phyloP scores from a whole-genome alignment of 2,888 invertebrate genomes.

The Caenorhabditis sp. region DNA sequence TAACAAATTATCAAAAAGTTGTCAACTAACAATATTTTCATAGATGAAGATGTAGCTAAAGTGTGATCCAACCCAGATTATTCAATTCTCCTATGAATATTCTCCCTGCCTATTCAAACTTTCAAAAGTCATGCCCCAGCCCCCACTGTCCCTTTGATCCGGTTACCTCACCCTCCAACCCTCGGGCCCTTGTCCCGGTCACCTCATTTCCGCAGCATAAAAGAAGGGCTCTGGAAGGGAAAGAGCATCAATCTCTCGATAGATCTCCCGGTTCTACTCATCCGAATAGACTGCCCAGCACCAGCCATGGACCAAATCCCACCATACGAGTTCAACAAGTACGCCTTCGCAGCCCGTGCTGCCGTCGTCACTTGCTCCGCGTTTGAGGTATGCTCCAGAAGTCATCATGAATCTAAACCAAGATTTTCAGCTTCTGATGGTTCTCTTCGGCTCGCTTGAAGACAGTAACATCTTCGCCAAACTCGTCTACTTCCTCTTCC shows the following conservation, averaged over 20 bases:
- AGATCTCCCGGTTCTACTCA: conserved; percentile 31
- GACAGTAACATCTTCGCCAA: conserved; percentile 60
- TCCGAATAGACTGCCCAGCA: conserved; percentile 23
- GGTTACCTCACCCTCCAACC: neutral
- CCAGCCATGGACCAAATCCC: conserved; percentile 60
- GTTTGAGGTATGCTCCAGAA: conserved; percentile 36
- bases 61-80: too few species aligned
- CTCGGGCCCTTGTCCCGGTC: neutral
- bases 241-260: conserved; percentile 28
- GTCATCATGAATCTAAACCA: neutral
- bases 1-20: too few species aligned
- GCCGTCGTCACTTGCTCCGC: conserved; percentile 58
- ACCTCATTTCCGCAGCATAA: conserved; percentile 18
- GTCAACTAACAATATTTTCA: too few species aligned
- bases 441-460: conserved; percentile 60
- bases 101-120: neutral
- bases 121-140: conserved; percentile 10
- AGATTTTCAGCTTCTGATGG: conserved; percentile 46
- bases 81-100: neutral
- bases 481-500: conserved; percentile 61
- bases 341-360: conserved; percentile 59
- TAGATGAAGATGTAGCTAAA: too few species aligned
- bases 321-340: conserved; percentile 65
- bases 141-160: neutral
- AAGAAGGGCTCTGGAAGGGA: neutral